phyloP scores from a whole-genome alignment of 2,888 invertebrate species.

The Plebejus argus region DNA sequence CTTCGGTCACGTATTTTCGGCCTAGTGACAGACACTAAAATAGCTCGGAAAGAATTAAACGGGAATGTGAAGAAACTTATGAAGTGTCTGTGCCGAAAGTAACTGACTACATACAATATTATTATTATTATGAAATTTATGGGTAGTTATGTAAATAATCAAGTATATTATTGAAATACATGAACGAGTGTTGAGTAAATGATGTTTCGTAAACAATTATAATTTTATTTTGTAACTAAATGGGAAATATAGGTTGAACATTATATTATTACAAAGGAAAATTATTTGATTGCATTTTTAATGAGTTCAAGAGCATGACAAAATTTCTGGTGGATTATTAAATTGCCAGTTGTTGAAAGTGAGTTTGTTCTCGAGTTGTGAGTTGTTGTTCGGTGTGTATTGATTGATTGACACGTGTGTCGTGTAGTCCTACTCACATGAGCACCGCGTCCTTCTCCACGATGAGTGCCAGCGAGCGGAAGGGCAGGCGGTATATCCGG shows the following conservation, averaged over 20 bases:
- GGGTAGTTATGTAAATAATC: not conserved
- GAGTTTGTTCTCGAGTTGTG: too few species aligned
- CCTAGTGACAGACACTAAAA: too few species aligned
- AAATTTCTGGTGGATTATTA: too few species aligned
- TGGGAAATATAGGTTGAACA: too few species aligned
- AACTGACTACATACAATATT: not conserved
- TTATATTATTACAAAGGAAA: too few species aligned
- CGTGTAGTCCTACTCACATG: constrained; percentile 85
- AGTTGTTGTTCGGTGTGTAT: too few species aligned
- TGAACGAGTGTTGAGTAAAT: constrained; percentile 60
- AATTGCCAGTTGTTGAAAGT: too few species aligned
- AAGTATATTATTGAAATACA: constrained; percentile 94
- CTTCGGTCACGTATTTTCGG: too few species aligned
- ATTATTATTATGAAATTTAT: too few species aligned
- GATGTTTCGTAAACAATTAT: not conserved
- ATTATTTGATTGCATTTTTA: too few species aligned
- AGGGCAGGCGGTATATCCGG: constrained; percentile 97
- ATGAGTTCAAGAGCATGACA: too few species aligned
- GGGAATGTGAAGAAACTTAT: not conserved
- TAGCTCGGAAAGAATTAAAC: too few species aligned
- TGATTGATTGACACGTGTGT: not conserved
- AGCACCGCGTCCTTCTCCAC: constrained; percentile 99
- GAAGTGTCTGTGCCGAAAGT: not conserved
- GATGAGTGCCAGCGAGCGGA: constrained; percentile 96
- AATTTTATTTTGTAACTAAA: not conserved